A percentile compares a stretch with the other conserved stretches of the same genome.
Evolutionary conservation across 2,797 vertebrate genomes (phyloP).

Genomic region (Alcedo quadribrachys): DNA sequence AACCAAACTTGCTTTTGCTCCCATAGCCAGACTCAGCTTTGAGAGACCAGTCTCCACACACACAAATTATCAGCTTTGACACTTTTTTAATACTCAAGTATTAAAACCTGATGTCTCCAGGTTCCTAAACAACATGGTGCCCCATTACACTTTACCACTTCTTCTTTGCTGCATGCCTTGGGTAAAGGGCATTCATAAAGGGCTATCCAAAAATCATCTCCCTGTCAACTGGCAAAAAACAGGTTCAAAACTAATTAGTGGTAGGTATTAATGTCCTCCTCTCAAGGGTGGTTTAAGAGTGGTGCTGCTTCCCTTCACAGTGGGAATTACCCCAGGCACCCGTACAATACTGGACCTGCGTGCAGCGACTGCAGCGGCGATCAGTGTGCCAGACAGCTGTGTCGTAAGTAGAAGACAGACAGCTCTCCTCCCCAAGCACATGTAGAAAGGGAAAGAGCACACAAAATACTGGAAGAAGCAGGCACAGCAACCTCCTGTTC

Average conservation of each 20-base stretch:
- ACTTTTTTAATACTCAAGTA: not conserved
- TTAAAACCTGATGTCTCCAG: not conserved
- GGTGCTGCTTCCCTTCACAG: conserved; percentile 47
- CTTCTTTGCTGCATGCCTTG: not conserved
- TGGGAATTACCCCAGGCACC: conserved; percentile 68
- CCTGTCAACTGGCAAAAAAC: not conserved
- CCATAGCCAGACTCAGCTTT: not conserved
- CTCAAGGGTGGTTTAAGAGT: not conserved
- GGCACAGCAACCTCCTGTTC: not conserved
- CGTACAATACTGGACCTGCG: conserved; percentile 42
- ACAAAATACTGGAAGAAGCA: not conserved
- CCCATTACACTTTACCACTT: not conserved
- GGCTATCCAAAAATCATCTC: not conserved
- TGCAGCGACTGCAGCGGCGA: conserved; percentile 72
- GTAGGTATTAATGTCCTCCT: not conserved
- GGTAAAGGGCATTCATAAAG: not conserved
- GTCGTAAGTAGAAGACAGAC: conserved; percentile 73
- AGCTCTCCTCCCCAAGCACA: not conserved
- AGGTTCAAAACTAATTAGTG: not conserved
- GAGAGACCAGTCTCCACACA: not conserved
- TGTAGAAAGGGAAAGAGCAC: not conserved
- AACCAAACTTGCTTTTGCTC: not conserved
- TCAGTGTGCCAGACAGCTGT: conserved; percentile 58
- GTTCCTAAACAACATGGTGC: not conserved
- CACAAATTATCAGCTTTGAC: not conserved